A percentile compares a stretch with the other conserved stretches of the same genome.
Evolutionary conservation across 53 echinoderm and acorn worm genomes (phyloP).

Genomic region (Antedon mediterranea): DNA sequence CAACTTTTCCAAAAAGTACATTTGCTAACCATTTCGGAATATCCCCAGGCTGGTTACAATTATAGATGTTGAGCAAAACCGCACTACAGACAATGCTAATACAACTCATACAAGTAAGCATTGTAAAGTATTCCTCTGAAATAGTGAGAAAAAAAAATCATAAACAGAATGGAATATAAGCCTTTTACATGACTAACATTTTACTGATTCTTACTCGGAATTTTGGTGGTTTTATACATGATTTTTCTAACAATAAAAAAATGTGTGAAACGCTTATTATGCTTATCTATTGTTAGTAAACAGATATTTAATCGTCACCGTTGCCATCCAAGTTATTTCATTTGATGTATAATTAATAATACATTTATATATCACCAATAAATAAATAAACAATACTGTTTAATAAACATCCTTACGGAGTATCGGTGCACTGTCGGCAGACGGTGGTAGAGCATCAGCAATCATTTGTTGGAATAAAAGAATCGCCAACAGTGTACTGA

Average conservation of each 20-base stretch:
- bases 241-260: too few species aligned
- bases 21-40: background rate
- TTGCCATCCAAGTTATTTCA: too few species aligned
- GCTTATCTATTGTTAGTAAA: too few species aligned
- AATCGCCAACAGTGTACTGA: constrained; percentile 27
- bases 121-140: background rate
- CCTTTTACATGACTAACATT: too few species aligned
- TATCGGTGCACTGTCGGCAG: constrained; percentile 25
- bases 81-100: background rate
- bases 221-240: too few species aligned
- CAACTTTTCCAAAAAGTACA: background rate
- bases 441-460: constrained; percentile 22
- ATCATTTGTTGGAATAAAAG: constrained; percentile 39
- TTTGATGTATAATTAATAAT: too few species aligned
- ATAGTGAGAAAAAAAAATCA: background rate
- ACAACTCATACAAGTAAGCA: background rate
- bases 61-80: background rate
- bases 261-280: too few species aligned
- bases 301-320: too few species aligned
- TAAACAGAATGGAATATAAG: too few species aligned
- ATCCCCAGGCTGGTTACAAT: background rate
- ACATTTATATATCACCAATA: too few species aligned
- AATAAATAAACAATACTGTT: too few species aligned
- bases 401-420: constrained; percentile 15
- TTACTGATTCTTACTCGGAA: too few species aligned